Conservation (phyloP, 2,888 invertebrate species). For the Tiliacea citrago region DNA sequence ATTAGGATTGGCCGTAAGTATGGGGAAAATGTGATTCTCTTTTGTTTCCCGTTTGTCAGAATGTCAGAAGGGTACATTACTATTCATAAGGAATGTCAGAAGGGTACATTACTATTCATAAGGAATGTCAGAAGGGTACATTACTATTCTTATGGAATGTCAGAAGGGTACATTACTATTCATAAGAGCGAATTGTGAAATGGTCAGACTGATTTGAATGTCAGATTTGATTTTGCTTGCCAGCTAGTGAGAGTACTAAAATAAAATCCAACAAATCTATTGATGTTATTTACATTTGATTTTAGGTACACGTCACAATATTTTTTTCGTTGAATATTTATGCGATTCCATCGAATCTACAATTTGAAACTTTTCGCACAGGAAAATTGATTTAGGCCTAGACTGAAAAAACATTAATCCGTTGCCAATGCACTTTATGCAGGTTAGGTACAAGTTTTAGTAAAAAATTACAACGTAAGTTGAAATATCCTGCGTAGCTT, state of each 20-base stretch:
- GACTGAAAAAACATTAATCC: slow-evolving; percentile 4
- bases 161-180: too few relatives aligned
- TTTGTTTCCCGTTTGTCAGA: neutral
- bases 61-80: too few relatives aligned
- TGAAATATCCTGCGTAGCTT: neutral
- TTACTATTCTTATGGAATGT: too few relatives aligned
- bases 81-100: too few relatives aligned
- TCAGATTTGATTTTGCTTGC: neutral
- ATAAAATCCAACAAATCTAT: neutral
- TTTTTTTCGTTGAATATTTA: slow-evolving; percentile 11
- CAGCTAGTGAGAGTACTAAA: neutral
- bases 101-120: neutral
- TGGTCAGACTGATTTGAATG: neutral
- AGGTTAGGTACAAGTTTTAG: neutral
- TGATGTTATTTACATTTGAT: too few relatives aligned
- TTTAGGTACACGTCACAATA: neutral
- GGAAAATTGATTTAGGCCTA: neutral
- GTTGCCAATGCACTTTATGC: neutral
- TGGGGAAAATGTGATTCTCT: neutral
- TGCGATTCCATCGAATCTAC: neutral
- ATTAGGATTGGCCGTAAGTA: neutral
- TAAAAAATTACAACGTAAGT: neutral
- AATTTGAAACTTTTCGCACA: neutral
- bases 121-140: too few relatives aligned
- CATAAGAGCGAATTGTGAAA: neutral